Base-by-base conservation (phyloP, 2,113 vertebrate genomes). In the Neotoma lepida region DNA sequence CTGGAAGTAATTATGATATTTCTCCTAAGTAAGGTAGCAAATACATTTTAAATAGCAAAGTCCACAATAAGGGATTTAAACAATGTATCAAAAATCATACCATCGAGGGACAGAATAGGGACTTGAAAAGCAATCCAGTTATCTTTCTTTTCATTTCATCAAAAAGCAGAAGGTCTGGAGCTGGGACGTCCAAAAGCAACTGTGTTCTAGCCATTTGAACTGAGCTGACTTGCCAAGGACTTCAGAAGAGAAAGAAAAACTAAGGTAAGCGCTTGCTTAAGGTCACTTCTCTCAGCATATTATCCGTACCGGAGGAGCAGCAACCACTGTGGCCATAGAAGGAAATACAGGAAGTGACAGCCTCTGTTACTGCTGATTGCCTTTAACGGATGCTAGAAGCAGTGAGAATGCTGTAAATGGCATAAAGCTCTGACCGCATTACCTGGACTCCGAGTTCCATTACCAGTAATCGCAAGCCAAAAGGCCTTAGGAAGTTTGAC, bases 331-430 rank as follows among this genome's bases (percentile, higher is more conserved):
- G 71, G 68, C 90, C 70, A 39, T 22, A 68, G 35, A 94, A 89
- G 92, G 88, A 78, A 91, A 80, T 20, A 44, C 74, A 96, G 90
- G 94, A 96, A 94, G 92, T 86, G 68, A 70, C 88, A 92, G 70
- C 56, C 51, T 84, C 88, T 74, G 6, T 78, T 46, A 68, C 41
- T 95, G 80, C 28, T 44, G 85, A 87, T 89, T 87, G 93, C 85
- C 81, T 92, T 73, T 66, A 89, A 81, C 68, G 88, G 80, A 71
- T 46, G 49, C 74, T 80, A 61, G 80, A 74, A 84, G 58, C 77
- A 68, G 20, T 35, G 86, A 76, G 61, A 84, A 86, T 0, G 4
- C 85, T 66, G 30, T 18, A 73, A 94, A 64, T 68, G 88, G 74
- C 78, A 82, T 18, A 71, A 87, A 41, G 28, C 68, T 92, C 63